Evolutionary conservation across 1,140 invertebrate species (phyloP), one percentile per base, ranked within the genome.

Genomic region (Pogonomyrmex californicus): DNA sequence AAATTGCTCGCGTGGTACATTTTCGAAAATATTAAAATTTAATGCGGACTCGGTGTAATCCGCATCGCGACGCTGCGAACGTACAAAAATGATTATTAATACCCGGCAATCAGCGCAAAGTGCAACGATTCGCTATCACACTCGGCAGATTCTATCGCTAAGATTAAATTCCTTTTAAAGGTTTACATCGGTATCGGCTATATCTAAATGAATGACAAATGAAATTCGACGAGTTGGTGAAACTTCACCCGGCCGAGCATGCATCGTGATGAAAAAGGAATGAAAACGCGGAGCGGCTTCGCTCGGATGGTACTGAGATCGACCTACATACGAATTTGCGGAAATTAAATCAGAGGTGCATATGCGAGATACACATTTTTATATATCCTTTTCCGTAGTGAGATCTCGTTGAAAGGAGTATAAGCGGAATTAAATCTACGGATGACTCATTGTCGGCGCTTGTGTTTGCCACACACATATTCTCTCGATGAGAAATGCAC

Each of bases 331-430:
- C 49, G 77, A 81, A 81, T 68, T 70, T 81, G n/a, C 49, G 49
- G 33, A 81, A 81, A 81, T 81, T 81, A 81, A 81, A 81, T 81
- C 63, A 81, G 63, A 70, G 63, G 23, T 62, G 49, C 77, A 56
- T 68, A 51, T 44, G 47, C 62, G 47, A 56, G 14, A 38, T 62
- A 68, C 44, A 81, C 23, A 30, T 41, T 79, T 68, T 81, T 68
- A 41, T 68, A 41, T 68, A 49, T 51, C 12, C 23, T 66, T 68
- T 81, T 81, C 44, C 36, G 62, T 30, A 56, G 62, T 12, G 77
- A 70, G 58, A 81, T 68, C 36, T 81, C 77, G 60, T 44, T 56
- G 41, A 51, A 81, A 33, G 56, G 23, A 33, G 36, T 81, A 33
- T 56, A 56, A 10, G 12, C 17, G 36, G 23, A 54, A 70, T 81